These are phyloP conservation scores for Cryptomyrus ogoouensis DNA, from an alignment of 2,113 vertebrate species.

Conservation along the genomic window DNA sequence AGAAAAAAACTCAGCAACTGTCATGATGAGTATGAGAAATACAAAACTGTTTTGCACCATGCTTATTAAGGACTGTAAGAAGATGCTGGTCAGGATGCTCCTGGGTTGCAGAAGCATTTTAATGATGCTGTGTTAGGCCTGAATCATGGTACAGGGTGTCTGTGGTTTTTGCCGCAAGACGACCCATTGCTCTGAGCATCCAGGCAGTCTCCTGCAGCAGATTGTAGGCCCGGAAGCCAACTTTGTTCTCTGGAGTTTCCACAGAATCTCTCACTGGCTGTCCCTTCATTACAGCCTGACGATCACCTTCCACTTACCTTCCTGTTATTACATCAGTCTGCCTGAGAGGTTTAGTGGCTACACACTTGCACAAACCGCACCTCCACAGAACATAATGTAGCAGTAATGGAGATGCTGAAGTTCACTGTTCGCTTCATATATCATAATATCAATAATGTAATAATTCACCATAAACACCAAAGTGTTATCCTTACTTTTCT, in stretches of 20 bases:
- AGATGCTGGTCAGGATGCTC: neutral
- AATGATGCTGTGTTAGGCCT: slow-evolving; percentile 47
- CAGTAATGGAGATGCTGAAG: slow-evolving; percentile 30
- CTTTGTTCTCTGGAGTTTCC: slow-evolving; percentile 44
- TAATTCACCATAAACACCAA: neutral
- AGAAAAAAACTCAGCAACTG: neutral
- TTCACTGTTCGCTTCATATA: neutral
- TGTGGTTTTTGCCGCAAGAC: slow-evolving; percentile 41
- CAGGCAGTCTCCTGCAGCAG: slow-evolving; percentile 25
- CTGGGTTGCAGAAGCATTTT: slow-evolving; percentile 21
- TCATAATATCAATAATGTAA: neutral
- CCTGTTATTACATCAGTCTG: slow-evolving; percentile 15
- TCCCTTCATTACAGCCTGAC: slow-evolving; percentile 30
- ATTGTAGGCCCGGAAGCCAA: slow-evolving; percentile 37
- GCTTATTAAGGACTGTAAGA: neutral
- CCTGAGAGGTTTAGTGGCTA: neutral
- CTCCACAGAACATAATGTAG: slow-evolving; percentile 41
- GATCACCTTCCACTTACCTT: slow-evolving; percentile 26
- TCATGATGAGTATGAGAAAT: neutral
- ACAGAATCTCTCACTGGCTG: slow-evolving; percentile 33
- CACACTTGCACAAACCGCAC: slow-evolving; percentile 43
- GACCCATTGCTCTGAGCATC: slow-evolving; percentile 48
- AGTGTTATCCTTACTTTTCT: neutral
- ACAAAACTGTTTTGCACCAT: neutral
- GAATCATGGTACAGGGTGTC: slow-evolving; percentile 51